Base-by-base conservation (phyloP, 2,888 invertebrate species). In the Tipula vernalis region DNA sequence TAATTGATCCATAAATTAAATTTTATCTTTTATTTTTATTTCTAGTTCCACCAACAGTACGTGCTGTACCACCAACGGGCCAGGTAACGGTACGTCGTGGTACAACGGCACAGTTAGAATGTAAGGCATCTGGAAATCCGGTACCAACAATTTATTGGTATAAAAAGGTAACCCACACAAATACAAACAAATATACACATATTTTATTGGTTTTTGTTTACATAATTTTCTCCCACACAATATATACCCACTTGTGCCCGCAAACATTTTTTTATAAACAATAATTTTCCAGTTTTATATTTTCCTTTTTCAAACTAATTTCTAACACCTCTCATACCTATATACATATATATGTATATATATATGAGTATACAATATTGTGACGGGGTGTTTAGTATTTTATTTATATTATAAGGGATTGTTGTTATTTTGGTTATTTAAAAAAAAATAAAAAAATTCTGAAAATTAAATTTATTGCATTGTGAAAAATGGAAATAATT, bases 71-170 rank as follows among this genome's bases (percentile, higher is more conserved):
- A 0, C 94, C 94, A 89, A 94, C 92, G 88, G 92, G 94, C 0
- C 94, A 94, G 90, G 93, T 95, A n/a, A 94, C 95, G 28, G 95
- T 95, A 6, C 91, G 95, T 36, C 93, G 95, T 87, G 95, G 95
- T 0, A 94, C 94, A 44, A 94, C 95, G 0, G 94, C 95, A 0
- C 95, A 95, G 85, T 91, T 95, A 42, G 95, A 95, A 90, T 95
- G 95, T 89, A 92, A 95, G 87, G 95, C 95, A 0, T 93, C 94
- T 0, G 95, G 95, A 6, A 95, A 95, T 91, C 95, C 95, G 0
- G 95, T 95, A 36, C 95, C 95, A 0, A 93, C 92, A n/a, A 95
- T 95, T 87, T 93, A 93, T 12, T 95, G 95, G 95, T 94, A 94
- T 87, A 94, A 95, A 89, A 93, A 94, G 92, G 94, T 94, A 88